These are phyloP conservation scores for Trichogramma evanescens DNA, from an alignment of 2,888 invertebrate species.

Conservation along the genomic window DNA sequence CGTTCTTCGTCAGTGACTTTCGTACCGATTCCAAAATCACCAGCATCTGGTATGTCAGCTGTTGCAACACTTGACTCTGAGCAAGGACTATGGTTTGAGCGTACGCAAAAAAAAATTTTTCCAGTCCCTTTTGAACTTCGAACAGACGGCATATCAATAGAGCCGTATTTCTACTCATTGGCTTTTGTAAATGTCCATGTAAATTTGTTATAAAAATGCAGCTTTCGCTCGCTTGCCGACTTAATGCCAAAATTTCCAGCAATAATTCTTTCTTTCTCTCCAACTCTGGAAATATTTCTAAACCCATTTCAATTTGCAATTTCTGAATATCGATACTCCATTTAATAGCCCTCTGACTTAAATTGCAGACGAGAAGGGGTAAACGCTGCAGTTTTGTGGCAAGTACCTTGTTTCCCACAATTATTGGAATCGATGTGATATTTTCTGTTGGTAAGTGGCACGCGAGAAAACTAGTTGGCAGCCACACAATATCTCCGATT, in stretches of 20 bases:
- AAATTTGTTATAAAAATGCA: slow-evolving; percentile 60
- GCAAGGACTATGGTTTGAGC: slow-evolving; percentile 65
- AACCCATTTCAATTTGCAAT: slow-evolving; percentile 57
- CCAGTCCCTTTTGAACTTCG: slow-evolving; percentile 73
- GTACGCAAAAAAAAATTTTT: slow-evolving; percentile 63
- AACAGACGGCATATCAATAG: slow-evolving; percentile 69
- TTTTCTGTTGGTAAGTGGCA: slow-evolving; percentile 54
- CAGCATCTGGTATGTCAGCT: slow-evolving; percentile 69
- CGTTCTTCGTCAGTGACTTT: slow-evolving; percentile 39
- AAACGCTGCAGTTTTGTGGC: slow-evolving; percentile 32
- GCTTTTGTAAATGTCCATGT: slow-evolving; percentile 64
- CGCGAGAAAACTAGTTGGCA: slow-evolving; percentile 73
- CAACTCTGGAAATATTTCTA: slow-evolving; percentile 36
- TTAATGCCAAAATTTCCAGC: slow-evolving; percentile 49
- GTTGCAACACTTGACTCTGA: slow-evolving; percentile 70
- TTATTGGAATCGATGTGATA: slow-evolving; percentile 25
- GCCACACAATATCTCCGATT: slow-evolving; percentile 76
- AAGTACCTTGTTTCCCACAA: slow-evolving; percentile 39
- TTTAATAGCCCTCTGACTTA: slow-evolving; percentile 51
- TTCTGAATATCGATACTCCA: slow-evolving; percentile 46
- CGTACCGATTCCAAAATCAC: slow-evolving; percentile 61
- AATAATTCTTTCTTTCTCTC: slow-evolving; percentile 50
- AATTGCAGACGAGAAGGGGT: slow-evolving; percentile 38
- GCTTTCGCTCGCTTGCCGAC: slow-evolving; percentile 48
- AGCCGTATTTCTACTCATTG: slow-evolving; percentile 71